Conservation (phyloP, 2,113 vertebrate genomes). For the Acrocephalus kingi region DNA sequence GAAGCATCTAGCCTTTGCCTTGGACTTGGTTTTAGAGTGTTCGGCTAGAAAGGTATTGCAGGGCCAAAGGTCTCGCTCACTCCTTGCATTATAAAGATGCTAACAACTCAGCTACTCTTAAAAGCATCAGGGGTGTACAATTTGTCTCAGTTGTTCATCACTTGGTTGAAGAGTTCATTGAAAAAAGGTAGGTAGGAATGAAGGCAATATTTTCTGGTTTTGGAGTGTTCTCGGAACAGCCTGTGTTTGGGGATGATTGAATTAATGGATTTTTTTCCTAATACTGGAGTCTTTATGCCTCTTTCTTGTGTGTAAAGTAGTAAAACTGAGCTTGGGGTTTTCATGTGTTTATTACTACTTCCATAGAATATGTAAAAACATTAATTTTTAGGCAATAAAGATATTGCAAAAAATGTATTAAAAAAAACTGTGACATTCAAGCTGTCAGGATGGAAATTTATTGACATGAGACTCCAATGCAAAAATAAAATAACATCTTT, state of each 20-base stretch:
- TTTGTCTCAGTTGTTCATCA: not conserved
- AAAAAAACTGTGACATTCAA: not conserved
- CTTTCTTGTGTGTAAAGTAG: not conserved
- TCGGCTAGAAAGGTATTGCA: not conserved
- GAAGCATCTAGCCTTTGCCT: not conserved
- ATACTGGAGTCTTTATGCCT: not conserved
- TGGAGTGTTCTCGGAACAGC: not conserved
- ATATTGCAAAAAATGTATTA: not conserved
- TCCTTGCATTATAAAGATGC: not conserved
- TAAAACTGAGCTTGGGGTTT: not conserved
- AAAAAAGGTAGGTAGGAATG: not conserved
- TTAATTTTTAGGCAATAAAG: not conserved
- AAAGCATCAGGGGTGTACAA: not conserved
- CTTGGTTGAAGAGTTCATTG: not conserved
- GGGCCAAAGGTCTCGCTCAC: not conserved
- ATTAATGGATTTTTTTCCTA: not conserved
- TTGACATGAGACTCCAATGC: not conserved
- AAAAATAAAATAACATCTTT: not conserved
- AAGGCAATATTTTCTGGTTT: not conserved
- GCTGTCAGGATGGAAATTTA: not conserved
- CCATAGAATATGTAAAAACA: not conserved
- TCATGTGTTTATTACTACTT: not conserved
- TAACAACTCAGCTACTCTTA: not conserved
- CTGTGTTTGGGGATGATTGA: not conserved
- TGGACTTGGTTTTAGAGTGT: not conserved